Conservation (phyloP, 2,113 vertebrate species). For the Thamnophis sirtalis region DNA sequence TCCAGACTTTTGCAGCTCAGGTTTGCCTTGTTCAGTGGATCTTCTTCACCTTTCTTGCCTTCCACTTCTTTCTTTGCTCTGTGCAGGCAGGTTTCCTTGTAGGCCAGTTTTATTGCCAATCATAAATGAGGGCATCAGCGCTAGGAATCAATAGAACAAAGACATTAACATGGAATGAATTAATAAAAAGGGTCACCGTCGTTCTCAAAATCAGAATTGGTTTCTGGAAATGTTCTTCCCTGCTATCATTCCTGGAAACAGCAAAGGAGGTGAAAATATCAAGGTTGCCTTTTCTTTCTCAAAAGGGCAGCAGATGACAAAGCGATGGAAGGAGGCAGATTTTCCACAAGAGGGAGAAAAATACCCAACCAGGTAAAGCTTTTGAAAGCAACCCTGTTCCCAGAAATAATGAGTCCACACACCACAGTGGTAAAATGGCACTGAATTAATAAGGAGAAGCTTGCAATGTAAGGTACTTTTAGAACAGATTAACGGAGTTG, state of each 20-base stretch:
- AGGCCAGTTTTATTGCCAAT: neutral
- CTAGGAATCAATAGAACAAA: slow-evolving; percentile 19
- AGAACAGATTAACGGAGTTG: too few species aligned
- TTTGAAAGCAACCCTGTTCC: neutral
- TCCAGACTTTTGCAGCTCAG: neutral
- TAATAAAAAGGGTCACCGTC: slow-evolving; percentile 1
- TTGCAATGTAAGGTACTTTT: too few species aligned
- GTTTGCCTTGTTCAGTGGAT: neutral
- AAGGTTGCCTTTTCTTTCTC: neutral
- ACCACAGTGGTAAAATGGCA: neutral
- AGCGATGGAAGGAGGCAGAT: neutral
- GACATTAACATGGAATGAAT: slow-evolving; percentile 25
- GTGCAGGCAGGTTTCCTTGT: neutral
- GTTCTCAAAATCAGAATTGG: slow-evolving; percentile 14
- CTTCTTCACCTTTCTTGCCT: neutral
- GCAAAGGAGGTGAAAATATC: neutral
- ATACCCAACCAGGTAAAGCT: neutral
- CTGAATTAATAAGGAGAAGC: neutral
- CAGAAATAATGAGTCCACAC: neutral
- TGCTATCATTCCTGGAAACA: neutral
- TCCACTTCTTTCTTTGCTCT: neutral
- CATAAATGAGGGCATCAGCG: slow-evolving; percentile 7
- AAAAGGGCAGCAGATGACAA: slow-evolving; percentile 3
- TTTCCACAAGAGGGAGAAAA: neutral
- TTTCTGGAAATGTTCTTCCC: slow-evolving; percentile 32